Base-by-base conservation (phyloP, 1,140 invertebrate species). In the Psilanteris sp. region DNA sequence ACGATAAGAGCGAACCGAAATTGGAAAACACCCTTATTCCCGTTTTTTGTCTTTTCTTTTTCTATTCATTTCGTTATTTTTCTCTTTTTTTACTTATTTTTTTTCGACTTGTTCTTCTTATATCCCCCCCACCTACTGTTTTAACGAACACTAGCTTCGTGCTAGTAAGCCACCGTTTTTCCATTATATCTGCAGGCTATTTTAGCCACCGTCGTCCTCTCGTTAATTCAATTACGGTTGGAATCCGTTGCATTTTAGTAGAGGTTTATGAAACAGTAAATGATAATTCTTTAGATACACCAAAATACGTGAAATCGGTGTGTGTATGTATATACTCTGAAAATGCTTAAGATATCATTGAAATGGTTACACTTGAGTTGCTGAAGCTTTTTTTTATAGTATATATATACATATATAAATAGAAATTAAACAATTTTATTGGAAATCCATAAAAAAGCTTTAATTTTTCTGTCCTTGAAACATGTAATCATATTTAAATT, bases 11-110 rank as follows among this genome's bases (percentile, higher is more conserved):
- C 52, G 37, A 57, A 50, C 73, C 73, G 73, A 77, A 77, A 77
- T 66, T 77, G 74, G 67, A 77, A 77, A 77, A 71, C 59, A 71
- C 59, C 67, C 67, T 77, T 71, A 66, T 64, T 73, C 59, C 57
- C 24, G 26, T 29, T 68, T 70, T 67, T 62, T 37, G 46, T 37
- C 18, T 10, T 31, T 54, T 32, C 37, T 41, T 59, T 50, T 70
- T 54, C 54, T 41, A 44, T 52, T 70, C 59, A 59, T 70, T 70
- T 32, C 50, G 55, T 46, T 20, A 36, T 55, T 50, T 68, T 62
- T 62, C 39, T 62, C 6, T 37, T 18, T 43, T 26, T 26, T 43
- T n/a, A 26, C 3, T n/a, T 32, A 13, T 32, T 3, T 4, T 32
- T 14, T 32, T 13, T 32, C n/a, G 7, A 13, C 1, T 29, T 3